A percentile compares a stretch with the other conserved stretches of the same genome.
phyloP scores from a whole-genome alignment of 2,888 invertebrate species.

The Hydroisotoma schaefferi region DNA sequence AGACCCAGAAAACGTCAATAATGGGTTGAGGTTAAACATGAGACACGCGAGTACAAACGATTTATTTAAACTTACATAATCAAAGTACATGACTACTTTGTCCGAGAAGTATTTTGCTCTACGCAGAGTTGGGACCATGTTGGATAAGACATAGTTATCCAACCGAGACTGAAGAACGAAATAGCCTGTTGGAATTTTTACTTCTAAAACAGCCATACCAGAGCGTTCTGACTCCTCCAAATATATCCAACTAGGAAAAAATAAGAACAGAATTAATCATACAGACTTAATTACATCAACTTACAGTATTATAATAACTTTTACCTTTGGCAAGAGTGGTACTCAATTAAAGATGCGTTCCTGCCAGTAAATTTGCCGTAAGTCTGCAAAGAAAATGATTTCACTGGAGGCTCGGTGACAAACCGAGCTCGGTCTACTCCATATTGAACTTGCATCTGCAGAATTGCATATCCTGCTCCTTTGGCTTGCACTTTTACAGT shows the following conservation, averaged over 20 bases:
- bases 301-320: conserved; percentile 14
- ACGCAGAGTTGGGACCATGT: conserved; percentile 73
- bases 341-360: conserved; percentile 89
- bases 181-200: conserved; percentile 85
- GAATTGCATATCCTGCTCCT: conserved; percentile 89
- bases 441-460: conserved; percentile 89
- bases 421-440: conserved; percentile 75
- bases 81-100: conserved; percentile 88
- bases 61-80: conserved; percentile 79
- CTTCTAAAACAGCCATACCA: conserved; percentile 82
- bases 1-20: too few species aligned
- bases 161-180: conserved; percentile 85
- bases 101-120: conserved; percentile 75
- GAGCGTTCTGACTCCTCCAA: conserved; percentile 73
- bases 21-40: too few species aligned
- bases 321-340: conserved; percentile 81
- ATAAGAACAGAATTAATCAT: not conserved
- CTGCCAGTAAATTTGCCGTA: conserved; percentile 76
- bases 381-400: conserved; percentile 73
- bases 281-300: not conserved
- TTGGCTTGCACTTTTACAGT: conserved; percentile 87
- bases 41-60: too few species aligned
- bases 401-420: conserved; percentile 77
- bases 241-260: conserved; percentile 67
- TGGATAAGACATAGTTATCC: conserved; percentile 77